Evolutionary conservation across 2,797 vertebrate genomes (phyloP).

Genomic region (Leucoraja ocellata): DNA sequence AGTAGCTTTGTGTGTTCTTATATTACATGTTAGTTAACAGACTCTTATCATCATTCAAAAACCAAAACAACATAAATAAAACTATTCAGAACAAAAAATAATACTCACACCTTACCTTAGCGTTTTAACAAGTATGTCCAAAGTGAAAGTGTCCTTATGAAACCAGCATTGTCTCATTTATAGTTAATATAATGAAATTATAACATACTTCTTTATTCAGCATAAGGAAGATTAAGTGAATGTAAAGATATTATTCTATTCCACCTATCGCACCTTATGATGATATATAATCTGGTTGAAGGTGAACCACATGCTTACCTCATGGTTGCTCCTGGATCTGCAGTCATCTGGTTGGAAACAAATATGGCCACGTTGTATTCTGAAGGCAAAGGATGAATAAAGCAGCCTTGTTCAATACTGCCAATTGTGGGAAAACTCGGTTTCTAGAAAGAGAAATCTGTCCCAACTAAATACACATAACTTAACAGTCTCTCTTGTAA

Average conservation of each 20-base stretch:
- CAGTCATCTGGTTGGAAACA: slow-evolving; percentile 96
- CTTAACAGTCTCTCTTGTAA: background rate
- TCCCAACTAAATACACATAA: background rate
- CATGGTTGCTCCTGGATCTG: slow-evolving; percentile 95
- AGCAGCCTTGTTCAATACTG: background rate
- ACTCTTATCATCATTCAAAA: too few relatives aligned
- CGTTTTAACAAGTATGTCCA: too few relatives aligned
- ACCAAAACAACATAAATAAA: too few relatives aligned
- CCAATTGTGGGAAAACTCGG: background rate
- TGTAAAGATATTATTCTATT: background rate
- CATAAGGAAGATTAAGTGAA: background rate
- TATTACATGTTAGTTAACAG: too few relatives aligned
- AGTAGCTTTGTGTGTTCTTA: too few relatives aligned
- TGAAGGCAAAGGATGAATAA: slow-evolving; percentile 45
- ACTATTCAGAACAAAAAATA: too few relatives aligned
- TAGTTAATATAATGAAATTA: too few relatives aligned
- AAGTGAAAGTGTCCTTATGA: too few relatives aligned
- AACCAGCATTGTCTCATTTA: too few relatives aligned
- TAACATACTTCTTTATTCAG: too few relatives aligned
- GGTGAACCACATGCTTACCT: slow-evolving; percentile 64
- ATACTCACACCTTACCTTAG: too few relatives aligned
- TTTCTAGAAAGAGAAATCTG: background rate
- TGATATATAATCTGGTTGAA: background rate
- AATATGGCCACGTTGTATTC: slow-evolving; percentile 97
- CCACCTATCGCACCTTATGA: background rate